Evolutionary conservation across 2,113 vertebrate genomes (phyloP).

Genomic region (Octodon degus): DNA sequence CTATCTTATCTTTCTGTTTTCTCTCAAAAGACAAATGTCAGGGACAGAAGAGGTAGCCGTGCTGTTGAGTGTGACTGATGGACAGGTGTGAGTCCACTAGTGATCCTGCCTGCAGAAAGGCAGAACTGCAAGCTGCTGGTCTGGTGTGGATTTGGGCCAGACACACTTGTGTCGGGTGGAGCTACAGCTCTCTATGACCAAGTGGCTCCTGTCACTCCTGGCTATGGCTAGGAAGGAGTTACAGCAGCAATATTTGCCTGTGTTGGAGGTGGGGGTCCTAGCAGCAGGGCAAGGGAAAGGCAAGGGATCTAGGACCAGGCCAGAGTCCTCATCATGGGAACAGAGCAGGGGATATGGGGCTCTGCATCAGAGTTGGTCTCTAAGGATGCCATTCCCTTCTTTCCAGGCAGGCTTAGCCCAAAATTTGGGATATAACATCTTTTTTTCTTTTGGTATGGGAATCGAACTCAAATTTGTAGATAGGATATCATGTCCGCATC

Average conservation of each 20-base stretch:
- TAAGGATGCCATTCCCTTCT: background rate
- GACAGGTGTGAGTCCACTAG: too few species aligned
- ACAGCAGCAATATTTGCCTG: background rate
- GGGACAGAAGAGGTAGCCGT: background rate
- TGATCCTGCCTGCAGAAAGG: background rate
- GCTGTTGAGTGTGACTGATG: background rate
- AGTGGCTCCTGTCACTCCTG: background rate
- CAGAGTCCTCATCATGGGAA: background rate
- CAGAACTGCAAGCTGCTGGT: background rate
- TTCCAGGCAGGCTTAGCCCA: background rate
- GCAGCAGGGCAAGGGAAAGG: background rate
- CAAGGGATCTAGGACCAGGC: background rate
- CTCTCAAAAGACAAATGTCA: background rate
- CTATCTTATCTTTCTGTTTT: background rate
- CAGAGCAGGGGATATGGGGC: rapidly evolving
- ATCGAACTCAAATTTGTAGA: too few species aligned
- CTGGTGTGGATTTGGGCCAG: too few species aligned
- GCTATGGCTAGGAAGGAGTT: background rate
- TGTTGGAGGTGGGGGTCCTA: background rate
- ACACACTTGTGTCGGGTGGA: background rate
- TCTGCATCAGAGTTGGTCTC: background rate
- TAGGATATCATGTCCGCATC: too few species aligned
- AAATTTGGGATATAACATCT: rapidly evolving
- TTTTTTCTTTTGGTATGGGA: too few species aligned
- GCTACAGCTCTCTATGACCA: background rate